Evolutionary conservation across 30 jellyfish, hydroid and myxozoan species (phyloP).

Genomic region (Chrysaora quinquecirrha): DNA sequence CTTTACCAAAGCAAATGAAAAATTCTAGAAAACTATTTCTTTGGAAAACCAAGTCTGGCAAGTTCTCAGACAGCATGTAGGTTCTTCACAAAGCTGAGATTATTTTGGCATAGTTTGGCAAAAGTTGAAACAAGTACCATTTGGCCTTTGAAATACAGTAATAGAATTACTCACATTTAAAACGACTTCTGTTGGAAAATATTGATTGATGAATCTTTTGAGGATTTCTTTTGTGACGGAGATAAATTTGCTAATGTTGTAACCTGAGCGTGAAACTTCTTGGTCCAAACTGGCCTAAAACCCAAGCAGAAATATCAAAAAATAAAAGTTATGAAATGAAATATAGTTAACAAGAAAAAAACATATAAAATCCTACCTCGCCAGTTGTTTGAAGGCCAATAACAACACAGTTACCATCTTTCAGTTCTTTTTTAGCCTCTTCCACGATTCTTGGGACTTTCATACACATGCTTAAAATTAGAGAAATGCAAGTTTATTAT

Average conservation of each 20-base stretch:
- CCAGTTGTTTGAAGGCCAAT: slow-evolving; percentile 99
- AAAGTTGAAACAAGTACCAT: not conserved
- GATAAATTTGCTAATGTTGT: slow-evolving; percentile 49
- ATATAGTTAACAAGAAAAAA: no score
- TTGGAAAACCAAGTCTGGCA: no score
- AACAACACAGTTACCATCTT: slow-evolving; percentile 83
- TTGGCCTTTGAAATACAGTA: no score
- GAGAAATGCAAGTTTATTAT: no score
- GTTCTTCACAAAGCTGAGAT: no score
- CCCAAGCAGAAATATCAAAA: no score
- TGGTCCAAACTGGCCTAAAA: slow-evolving; percentile 85
- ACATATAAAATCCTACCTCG: slow-evolving; percentile 66
- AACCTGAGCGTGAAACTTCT: slow-evolving; percentile 66
- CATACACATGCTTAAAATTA: slow-evolving; percentile 92
- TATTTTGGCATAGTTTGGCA: not conserved
- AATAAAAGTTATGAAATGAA: no score
- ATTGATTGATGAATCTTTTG: slow-evolving; percentile 67
- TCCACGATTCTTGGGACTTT: slow-evolving; percentile 84
- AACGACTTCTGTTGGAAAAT: slow-evolving; percentile 78
- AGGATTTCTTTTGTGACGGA: slow-evolving; percentile 87
- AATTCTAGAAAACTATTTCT: no score
- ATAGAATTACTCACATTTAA: slow-evolving; percentile 53
- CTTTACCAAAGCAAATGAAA: no score
- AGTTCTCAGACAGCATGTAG: no score
- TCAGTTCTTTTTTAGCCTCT: slow-evolving; percentile 78